Evolutionary conservation across 2,888 invertebrate species (phyloP).

Genomic region (Synergus itoensis): DNA sequence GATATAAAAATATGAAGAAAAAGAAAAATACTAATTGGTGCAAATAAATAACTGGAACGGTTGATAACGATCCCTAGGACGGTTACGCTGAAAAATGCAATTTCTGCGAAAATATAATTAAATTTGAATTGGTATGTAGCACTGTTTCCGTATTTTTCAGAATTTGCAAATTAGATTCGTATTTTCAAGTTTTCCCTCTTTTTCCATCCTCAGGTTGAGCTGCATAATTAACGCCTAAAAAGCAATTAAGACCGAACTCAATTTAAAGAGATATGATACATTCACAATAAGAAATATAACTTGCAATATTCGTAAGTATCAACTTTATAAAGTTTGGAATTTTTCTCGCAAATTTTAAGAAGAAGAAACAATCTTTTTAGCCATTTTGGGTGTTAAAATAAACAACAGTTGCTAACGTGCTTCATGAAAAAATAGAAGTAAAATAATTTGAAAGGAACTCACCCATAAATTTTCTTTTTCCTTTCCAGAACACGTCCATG

Average conservation of each 20-base stretch:
- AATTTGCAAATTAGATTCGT: background rate
- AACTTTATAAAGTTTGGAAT: too few relatives aligned
- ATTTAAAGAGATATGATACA: too few relatives aligned
- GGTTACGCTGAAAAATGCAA: background rate
- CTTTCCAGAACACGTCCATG: slow-evolving; percentile 10
- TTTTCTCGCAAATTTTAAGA: too few relatives aligned
- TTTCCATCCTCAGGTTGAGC: background rate
- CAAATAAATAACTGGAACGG: background rate
- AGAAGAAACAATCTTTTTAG: too few relatives aligned
- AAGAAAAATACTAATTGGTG: background rate
- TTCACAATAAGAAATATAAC: too few relatives aligned
- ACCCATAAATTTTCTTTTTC: background rate
- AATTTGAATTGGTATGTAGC: slow-evolving; percentile 15
- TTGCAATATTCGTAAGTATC: too few relatives aligned
- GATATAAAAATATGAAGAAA: background rate
- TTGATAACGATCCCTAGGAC: background rate
- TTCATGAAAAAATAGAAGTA: background rate
- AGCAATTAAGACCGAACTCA: background rate
- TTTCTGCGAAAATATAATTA: slow-evolving; percentile 1
- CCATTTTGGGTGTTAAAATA: too few relatives aligned
- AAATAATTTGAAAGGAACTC: background rate
- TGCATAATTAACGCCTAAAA: background rate
- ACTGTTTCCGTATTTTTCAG: background rate
- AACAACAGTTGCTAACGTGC: background rate
- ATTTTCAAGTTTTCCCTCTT: background rate